phyloP scores from a whole-genome alignment of 37 sponge, comb jelly and placozoan genomes.

The Eunapius fragilis region DNA sequence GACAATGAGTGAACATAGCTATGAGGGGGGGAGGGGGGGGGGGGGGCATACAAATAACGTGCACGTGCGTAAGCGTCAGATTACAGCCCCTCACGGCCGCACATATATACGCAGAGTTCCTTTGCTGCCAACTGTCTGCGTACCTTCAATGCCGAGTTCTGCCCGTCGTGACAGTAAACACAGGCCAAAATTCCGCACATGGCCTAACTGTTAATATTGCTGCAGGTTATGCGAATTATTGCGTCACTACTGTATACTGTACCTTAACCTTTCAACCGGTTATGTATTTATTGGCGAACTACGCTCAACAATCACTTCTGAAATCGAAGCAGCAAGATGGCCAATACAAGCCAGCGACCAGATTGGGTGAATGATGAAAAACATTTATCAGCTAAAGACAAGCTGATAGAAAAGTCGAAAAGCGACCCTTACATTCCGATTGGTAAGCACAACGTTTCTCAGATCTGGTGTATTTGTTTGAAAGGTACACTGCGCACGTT shows the following conservation, averaged over 20 bases:
- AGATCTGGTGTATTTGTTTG: too few relatives aligned
- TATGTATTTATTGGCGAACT: too few relatives aligned
- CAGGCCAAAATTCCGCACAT: conserved; percentile 55
- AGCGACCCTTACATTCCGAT: neutral
- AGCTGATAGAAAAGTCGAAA: neutral
- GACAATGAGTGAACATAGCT: too few relatives aligned
- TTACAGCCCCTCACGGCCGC: neutral
- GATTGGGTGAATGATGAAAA: neutral
- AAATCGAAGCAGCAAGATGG: neutral
- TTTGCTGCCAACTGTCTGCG: neutral
- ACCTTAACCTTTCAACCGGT: too few relatives aligned
- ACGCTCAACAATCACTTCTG: too few relatives aligned
- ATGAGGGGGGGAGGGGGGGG: neutral
- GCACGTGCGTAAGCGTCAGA: neutral
- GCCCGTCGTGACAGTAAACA: neutral
- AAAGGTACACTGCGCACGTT: too few relatives aligned
- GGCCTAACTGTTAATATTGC: too few relatives aligned
- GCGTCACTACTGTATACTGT: too few relatives aligned
- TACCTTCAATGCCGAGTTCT: neutral
- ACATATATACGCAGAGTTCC: neutral
- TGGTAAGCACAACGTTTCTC: neutral
- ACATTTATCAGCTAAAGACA: neutral
- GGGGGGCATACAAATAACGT: too few relatives aligned
- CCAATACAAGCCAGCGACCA: neutral
- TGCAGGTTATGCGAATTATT: too few relatives aligned